Base-by-base conservation (phyloP, 2,888 invertebrate species). In the Lordiphosa andalusiaca region DNA sequence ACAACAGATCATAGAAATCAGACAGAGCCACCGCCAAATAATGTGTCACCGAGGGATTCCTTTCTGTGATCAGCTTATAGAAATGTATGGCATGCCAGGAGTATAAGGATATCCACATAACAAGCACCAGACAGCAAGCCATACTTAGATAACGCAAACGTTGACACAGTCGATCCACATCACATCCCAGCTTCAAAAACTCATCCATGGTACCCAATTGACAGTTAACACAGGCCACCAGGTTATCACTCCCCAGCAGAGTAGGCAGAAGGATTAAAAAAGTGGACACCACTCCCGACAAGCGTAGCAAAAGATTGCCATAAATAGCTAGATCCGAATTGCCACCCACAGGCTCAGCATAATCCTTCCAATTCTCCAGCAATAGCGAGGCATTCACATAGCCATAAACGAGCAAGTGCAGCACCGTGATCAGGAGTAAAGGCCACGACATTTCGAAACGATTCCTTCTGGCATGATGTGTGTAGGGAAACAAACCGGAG, bases 11-110 rank as follows among this genome's bases (percentile, higher is more conserved):
- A 46, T 83, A 84, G 39, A 48, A 84, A n/a, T 69, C 62, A 1
- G 76, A 66, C 7, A 83, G 44, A 3, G 63, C 55, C 1, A 75
- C 67, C 25, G 71, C 68, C 5, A 73, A 36, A 54, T 75, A 72
- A 53, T 67, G 75, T 2, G 60, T 53, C 1, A 69, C 21, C 0
- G 59, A 48, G 0, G 78, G 71, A 1, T 67, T 46, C n/a, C 58
- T 53, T 4, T 69, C 36, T 0, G 66, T 71, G 10, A 83, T 62
- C 3, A 56, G 9, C 38, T 72, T 55, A 49, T 72, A 83, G 62
- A 75, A 83, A 37, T 56, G 57, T 7, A 73, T 53, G 7, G 73
- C 69, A 67, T 83, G 82, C 64, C 67, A 69, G 25, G 69, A 67
- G n/a, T 67, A 61, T 23, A 72, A 66, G 2, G 49, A 0, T 5